Evolutionary conservation across 2,113 vertebrate species (phyloP).

Genomic region (Campylorhamphus procurvoides): DNA sequence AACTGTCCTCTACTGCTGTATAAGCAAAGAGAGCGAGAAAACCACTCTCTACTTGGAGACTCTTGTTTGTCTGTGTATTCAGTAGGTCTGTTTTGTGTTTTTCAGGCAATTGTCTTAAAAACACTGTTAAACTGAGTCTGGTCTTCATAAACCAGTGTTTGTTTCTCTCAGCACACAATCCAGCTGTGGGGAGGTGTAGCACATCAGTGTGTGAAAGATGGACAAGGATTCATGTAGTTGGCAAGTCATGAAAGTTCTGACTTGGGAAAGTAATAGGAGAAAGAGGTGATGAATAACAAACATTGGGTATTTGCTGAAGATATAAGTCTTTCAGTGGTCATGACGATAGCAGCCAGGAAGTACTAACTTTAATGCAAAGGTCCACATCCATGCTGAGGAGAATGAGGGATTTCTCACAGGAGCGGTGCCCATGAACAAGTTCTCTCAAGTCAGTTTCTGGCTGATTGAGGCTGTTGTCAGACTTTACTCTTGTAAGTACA

Average conservation of each 20-base stretch:
- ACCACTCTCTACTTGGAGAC: not conserved
- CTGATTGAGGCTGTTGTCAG: not conserved
- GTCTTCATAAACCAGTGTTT: not conserved
- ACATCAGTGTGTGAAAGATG: not conserved
- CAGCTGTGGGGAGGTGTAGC: not conserved
- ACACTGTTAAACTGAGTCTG: not conserved
- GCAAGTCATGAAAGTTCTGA: not conserved
- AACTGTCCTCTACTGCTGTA: not conserved
- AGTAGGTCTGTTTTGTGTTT: not conserved
- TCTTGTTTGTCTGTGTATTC: not conserved
- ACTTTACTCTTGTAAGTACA: not conserved
- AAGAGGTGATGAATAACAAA: not conserved
- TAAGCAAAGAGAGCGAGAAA: not conserved
- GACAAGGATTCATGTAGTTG: not conserved
- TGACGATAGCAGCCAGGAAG: not conserved
- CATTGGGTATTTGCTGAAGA: not conserved
- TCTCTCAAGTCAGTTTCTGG: not conserved
- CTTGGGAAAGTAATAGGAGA: not conserved
- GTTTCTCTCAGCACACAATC: not conserved
- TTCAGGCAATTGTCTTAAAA: not conserved
- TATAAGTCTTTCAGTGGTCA: accelerated
- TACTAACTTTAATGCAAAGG: not conserved
- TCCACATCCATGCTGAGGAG: not conserved
- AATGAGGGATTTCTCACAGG: not conserved
- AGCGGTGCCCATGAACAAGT: accelerated